Base-by-base conservation (phyloP, 2,113 vertebrate species). In the Sturnus vulgaris region DNA sequence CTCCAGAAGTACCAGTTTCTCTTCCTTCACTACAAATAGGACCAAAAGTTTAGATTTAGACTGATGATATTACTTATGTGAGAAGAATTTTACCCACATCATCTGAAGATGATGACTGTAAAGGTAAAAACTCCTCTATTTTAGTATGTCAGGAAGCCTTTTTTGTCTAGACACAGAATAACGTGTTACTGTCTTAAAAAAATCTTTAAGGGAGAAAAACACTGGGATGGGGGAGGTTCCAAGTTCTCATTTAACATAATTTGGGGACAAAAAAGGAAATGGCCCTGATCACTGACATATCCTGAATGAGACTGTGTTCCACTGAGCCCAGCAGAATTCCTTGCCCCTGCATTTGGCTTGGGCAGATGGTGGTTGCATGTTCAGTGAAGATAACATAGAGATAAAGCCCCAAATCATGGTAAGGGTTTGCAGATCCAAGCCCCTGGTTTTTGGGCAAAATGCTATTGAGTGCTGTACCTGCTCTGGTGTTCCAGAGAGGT, bases 401-500 rank as follows among this genome's bases (percentile, higher is more conserved):
- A 22, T 37, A 76, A 88, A 90, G 65, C 63, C 84, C n/a, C 61
- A 66, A 21, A 50, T 64, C 55, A 23, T 19, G 25, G 60, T 69
- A 70, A 49, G 66, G 90, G 46, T 78, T 90, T 92, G 53, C 71
- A 96, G 85, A 91, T 86, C 89, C 75, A 78, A 82, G 82, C 61
- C 82, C 91, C 61, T 87, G 39, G 65, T 68, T 95, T 95, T 95
- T 60, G 86, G 70, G 56, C 90, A 95, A 71, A 82, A 82, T 96
- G 27, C 72, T 96, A 4, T 93, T 93, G 69, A 86, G 85, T 96
- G 53, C 86, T 77, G n/a, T 90, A 35, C 86, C 92, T 95, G 68
- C 87, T 96, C 92, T 77, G 94, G 60, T 91, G 53, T 71, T 92
- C 49, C 95, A 85, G 95, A 92, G 88, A 95, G 82, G 64, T 68